Evolutionary conservation across 2,888 invertebrate genomes (phyloP), one percentile per base, ranked within the genome.

Genomic region (Bruchidius siliquastri): DNA sequence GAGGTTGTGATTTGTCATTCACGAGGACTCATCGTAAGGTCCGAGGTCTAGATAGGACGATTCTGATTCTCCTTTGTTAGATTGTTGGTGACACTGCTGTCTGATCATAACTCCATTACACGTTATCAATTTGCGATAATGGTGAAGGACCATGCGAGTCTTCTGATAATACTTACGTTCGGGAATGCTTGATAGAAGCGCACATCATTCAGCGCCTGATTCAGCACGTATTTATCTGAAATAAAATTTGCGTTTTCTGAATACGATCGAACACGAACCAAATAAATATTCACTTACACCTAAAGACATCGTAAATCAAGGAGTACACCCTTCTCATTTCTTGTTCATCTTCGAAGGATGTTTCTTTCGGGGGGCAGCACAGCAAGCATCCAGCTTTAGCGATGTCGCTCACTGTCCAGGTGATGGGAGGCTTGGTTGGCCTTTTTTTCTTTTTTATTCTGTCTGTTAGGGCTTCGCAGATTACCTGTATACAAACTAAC

Each of bases 271-370:
- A 22, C 1, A 10, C 22, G 1, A 10, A 20, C 22, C 1, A 13
- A 20, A 18, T 68, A 10, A 21, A 68, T 13, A 68, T 13, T n/a
- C 70, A 88, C 92, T 91, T 86, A 93, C 93, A 93, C 84, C 93
- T 87, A 78, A 92, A 91, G 0, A 93, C 92, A 81, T 93, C 93
- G 83, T 93, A 93, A 78, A 93, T 91, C 66, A 93, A 88, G 0
- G 92, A 91, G 80, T 92, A 92, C 22, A 93, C 93, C 77, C 91
- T 88, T 74, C 93, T 87, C 92, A 93, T 93, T 82, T 93, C 92
- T 73, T 92, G 92, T 79, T 93, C 92, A 81, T 93, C 91, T 0
- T 83, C 83, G 79, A 91, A 91, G 20, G 85, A 80, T 0, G 89
- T 89, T 0, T 83, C 79, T 73, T 86, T 76, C 0, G 90, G 89